These are phyloP conservation scores for Trachelus stipa DNA, from an alignment of 2,888 invertebrate genomes.

Conservation along the genomic window DNA sequence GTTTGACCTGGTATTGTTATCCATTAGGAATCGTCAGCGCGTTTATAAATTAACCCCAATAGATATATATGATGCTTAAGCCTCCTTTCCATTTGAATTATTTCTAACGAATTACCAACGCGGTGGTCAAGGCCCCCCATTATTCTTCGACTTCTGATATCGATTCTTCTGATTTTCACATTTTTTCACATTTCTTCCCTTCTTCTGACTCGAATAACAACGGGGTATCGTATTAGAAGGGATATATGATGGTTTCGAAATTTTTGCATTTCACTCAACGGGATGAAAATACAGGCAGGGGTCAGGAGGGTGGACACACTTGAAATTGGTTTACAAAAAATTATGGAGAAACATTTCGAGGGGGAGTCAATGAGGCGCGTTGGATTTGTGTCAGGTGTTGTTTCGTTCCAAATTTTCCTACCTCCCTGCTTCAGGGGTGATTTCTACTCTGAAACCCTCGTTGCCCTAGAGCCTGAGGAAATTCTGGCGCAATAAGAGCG, in stretches of 20 bases:
- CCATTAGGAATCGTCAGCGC: background rate
- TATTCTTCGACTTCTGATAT: background rate
- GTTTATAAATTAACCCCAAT: background rate
- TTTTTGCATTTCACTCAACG: background rate
- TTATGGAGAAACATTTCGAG: background rate
- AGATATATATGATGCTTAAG: background rate
- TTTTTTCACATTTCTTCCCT: background rate
- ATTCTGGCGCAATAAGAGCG: background rate
- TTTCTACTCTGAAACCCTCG: background rate
- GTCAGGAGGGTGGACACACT: background rate
- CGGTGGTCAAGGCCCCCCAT: background rate
- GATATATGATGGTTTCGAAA: background rate
- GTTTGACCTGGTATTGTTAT: background rate
- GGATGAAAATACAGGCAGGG: background rate
- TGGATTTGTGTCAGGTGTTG: slow-evolving; percentile 3
- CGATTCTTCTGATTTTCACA: background rate
- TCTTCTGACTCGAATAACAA: background rate
- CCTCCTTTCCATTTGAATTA: background rate
- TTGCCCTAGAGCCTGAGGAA: background rate
- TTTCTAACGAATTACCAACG: background rate
- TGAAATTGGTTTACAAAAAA: background rate
- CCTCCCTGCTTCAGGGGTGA: background rate
- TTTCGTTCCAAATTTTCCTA: background rate
- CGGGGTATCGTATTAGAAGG: background rate
- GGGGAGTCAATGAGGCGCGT: background rate